Evolutionary conservation across 2,113 vertebrate species (phyloP), one percentile per base, ranked within the genome.

Genomic region (Phocoena sinus): DNA sequence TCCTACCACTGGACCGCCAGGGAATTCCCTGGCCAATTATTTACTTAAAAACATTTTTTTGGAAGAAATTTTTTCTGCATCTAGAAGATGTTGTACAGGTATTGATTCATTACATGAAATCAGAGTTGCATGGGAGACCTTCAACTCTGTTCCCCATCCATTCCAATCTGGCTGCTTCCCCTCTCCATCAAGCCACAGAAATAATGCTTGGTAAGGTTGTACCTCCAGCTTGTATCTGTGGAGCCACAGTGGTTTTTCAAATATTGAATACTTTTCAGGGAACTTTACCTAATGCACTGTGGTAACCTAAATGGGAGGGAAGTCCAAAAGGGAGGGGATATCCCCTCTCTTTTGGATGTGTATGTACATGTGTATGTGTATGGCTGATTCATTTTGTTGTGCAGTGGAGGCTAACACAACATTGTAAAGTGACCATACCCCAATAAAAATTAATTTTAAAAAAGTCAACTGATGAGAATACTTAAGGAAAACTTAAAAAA

Each of bases 131-230:
- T 53, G 33, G 53, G 79, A 58, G 88, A 89, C n/a, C 17, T 25
- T 80, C 56, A 79, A 0, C 25, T 50, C 31, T 65, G 21, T 36
- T 58, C 33, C n/a, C 20, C 8, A 10, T 6, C 26, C 33, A 8
- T 47, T 68, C 41, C 41, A 70, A 2, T 47, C 53, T 76, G 13
- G 68, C 50, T 38, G 25, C 65, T 44, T 13, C 26, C 12, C 50
- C 28, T 44, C 23, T 21, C 8, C 8, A 8, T 31, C 8, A 7
- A 21, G 65, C 44, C 53, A 14, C 18, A 44, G 74, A 60, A 44
- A 17, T 0, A 28, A 9, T 18, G 38, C 23, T 25, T 41, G 36
- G 12, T 14, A 8, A 3, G 13, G 12, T 9, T 33, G 4, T 7
- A 11, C 28, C 23, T 36, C 50, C 33, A 33, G 28, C 25, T 6